A percentile compares a stretch with the other conserved stretches of the same genome.
Conservation (phyloP, 2,888 invertebrate genomes). For the Homarus gammarus region DNA sequence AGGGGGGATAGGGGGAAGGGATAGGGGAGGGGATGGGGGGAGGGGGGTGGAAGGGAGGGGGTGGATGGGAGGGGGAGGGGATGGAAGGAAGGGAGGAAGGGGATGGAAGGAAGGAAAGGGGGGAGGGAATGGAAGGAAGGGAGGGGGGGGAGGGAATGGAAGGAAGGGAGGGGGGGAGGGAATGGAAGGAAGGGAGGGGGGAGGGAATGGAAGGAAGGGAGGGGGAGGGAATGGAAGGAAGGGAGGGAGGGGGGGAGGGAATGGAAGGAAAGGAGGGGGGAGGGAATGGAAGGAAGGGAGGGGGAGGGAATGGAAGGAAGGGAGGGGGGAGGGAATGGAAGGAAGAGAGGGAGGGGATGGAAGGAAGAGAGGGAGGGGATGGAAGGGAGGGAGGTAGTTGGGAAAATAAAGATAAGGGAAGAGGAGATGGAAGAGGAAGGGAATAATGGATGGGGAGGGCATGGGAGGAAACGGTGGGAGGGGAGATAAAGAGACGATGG, state of each 20-base stretch:
- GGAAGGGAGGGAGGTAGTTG: background rate
- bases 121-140: background rate
- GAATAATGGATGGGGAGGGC: background rate
- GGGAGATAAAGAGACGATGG: background rate
- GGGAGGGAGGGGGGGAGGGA: background rate
- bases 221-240: slow-evolving; percentile 3
- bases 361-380: background rate
- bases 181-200: background rate
- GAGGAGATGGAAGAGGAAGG: background rate
- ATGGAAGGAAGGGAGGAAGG: background rate
- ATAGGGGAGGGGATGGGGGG: background rate
- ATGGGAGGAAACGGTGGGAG: background rate
- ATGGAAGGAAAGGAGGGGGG: background rate
- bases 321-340: background rate
- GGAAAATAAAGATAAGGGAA: background rate
- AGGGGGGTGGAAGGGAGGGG: background rate
- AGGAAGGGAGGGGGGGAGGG: too few relatives aligned
- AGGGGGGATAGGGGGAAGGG: background rate
- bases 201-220: slow-evolving; percentile 1
- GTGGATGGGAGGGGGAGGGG: background rate
- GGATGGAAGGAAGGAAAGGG: background rate
- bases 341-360: slow-evolving; percentile 7
- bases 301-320: background rate
- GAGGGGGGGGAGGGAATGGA: background rate
- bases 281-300: background rate